Evolutionary conservation across 2,888 invertebrate species (phyloP).

Genomic region (Phengaris alcon): DNA sequence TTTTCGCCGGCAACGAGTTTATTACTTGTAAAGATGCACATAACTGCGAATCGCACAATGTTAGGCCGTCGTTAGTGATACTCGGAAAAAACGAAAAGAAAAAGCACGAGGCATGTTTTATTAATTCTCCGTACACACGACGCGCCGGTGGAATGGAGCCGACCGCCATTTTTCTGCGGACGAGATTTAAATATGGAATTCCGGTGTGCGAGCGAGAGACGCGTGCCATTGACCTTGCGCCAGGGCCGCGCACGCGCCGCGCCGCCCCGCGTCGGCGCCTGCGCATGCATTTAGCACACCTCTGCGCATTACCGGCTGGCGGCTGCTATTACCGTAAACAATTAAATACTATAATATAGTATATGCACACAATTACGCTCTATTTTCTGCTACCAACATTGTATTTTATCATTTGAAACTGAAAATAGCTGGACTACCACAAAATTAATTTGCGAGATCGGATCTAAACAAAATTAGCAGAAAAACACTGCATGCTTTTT

Average conservation of each 20-base stretch:
- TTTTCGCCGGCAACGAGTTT: slow-evolving; percentile 10
- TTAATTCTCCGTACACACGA: slow-evolving; percentile 75
- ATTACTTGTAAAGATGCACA: slow-evolving; percentile 39
- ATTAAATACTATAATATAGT: neutral
- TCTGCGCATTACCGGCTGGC: slow-evolving; percentile 30
- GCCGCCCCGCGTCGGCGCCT: slow-evolving; percentile 46
- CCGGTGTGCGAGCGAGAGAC: slow-evolving; percentile 78
- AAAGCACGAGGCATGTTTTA: slow-evolving; percentile 72
- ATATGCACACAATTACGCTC: slow-evolving; percentile 4
- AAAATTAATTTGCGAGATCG: no score
- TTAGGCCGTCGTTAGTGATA: slow-evolving; percentile 65
- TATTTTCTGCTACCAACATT: neutral
- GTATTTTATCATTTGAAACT: neutral
- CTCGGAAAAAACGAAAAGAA: slow-evolving; percentile 66
- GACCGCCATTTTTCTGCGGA: slow-evolving; percentile 79
- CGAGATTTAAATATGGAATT: slow-evolving; percentile 80
- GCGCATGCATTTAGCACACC: slow-evolving; percentile 39
- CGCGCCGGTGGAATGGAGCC: slow-evolving; percentile 67
- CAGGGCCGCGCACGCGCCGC: slow-evolving; percentile 72
- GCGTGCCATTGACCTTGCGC: slow-evolving; percentile 78
- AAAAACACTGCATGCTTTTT: neutral
- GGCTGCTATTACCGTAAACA: slow-evolving; percentile 16
- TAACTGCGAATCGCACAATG: slow-evolving; percentile 51
- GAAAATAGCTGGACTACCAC: no score
- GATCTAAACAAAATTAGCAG: no score